Conservation (phyloP, 2,797 vertebrate species). For the Agapornis canus region DNA sequence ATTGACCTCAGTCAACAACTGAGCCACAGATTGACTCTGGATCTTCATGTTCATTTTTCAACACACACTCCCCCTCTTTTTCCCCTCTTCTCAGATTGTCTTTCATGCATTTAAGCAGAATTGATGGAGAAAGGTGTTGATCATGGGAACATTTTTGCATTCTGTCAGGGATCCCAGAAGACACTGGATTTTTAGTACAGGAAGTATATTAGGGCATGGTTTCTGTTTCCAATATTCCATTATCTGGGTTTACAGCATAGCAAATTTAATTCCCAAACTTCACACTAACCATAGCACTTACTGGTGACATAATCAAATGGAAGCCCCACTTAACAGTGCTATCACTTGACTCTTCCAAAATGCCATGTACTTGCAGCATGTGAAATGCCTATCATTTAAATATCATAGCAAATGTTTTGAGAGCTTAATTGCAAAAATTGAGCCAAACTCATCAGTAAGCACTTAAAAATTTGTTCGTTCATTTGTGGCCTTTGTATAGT, state of each 20-base stretch:
- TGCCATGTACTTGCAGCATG: background rate
- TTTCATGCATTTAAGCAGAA: background rate
- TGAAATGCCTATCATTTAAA: background rate
- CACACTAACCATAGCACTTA: background rate
- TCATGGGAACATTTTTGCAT: background rate
- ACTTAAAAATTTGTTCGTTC: background rate
- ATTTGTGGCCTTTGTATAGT: background rate
- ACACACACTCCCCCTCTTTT: background rate
- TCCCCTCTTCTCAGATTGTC: accelerated
- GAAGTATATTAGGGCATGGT: background rate
- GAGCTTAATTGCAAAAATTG: background rate
- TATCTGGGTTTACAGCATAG: background rate
- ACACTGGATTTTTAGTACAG: background rate
- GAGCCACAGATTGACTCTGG: background rate
- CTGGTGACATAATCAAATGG: background rate
- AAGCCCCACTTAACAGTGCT: background rate
- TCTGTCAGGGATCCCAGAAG: background rate
- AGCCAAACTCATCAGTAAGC: background rate
- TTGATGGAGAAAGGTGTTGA: background rate
- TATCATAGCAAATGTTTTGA: background rate
- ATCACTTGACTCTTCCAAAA: background rate
- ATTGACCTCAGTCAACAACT: background rate
- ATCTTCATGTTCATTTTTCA: background rate
- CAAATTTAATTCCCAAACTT: background rate
- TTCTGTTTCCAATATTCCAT: background rate